Evolutionary conservation across 2,888 invertebrate genomes (phyloP).

Genomic region (Nebria salina): DNA sequence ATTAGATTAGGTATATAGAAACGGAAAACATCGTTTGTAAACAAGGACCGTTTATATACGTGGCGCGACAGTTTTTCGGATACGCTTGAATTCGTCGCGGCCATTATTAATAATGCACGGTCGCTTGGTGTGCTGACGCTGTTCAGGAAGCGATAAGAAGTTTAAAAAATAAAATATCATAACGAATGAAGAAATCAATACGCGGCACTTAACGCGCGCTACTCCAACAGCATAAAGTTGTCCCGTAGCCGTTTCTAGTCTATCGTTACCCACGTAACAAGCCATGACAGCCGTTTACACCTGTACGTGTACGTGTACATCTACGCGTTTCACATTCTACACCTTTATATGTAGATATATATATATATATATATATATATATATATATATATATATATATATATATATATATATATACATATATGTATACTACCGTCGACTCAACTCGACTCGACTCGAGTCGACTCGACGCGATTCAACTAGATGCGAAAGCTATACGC

Average conservation of each 20-base stretch:
- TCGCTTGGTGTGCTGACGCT: slow-evolving; percentile 33
- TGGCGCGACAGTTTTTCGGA: slow-evolving; percentile 10
- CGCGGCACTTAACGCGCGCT: slow-evolving; percentile 37
- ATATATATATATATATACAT: no score
- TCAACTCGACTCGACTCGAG: neutral
- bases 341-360: slow-evolving; percentile 3
- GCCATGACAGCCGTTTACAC: slow-evolving; percentile 2
- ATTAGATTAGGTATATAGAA: neutral
- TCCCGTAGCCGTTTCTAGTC: neutral
- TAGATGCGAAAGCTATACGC: neutral
- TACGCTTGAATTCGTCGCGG: slow-evolving; percentile 27
- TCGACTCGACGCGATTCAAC: neutral
- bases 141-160: slow-evolving; percentile 45
- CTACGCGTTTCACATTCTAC: neutral
- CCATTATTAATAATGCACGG: slow-evolving; percentile 41
- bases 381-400: no score
- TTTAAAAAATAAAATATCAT: slow-evolving; percentile 44
- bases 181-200: slow-evolving; percentile 45
- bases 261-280: neutral
- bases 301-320: slow-evolving; percentile 5
- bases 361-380: neutral
- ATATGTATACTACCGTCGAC: slow-evolving; percentile 3
- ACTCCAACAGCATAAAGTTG: slow-evolving; percentile 2
- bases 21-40: neutral
- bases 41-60: neutral